Conservation (phyloP, 2,888 invertebrate genomes). For the Acleris cristana region DNA sequence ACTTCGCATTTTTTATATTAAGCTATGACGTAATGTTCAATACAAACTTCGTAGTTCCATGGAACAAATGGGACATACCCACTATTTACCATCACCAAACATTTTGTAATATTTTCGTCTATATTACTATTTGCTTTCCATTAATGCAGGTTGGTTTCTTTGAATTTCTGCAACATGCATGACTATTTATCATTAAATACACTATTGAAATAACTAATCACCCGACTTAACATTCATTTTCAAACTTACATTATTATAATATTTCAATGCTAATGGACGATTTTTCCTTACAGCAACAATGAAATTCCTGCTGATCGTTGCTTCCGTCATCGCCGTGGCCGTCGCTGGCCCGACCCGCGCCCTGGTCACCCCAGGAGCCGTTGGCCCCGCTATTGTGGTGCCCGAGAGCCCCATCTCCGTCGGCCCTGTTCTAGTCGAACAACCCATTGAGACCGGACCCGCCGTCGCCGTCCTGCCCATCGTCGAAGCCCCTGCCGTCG, state of each 20-base stretch:
- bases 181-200: too few relatives aligned
- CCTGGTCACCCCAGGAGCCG: constrained; percentile 41
- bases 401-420: constrained; percentile 33
- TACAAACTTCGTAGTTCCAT: too few relatives aligned
- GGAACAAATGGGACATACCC: too few relatives aligned
- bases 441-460: constrained; percentile 21
- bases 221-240: too few relatives aligned
- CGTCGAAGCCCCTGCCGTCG: constrained; percentile 3
- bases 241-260: too few relatives aligned
- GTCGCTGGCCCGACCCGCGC: constrained; percentile 49
- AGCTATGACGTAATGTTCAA: too few relatives aligned
- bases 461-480: constrained; percentile 12
- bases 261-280: neutral
- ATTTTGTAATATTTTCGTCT: neutral
- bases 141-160: too few relatives aligned
- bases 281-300: constrained; percentile 40
- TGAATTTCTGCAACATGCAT: neutral
- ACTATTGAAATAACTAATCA: too few relatives aligned
- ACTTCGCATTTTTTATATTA: too few relatives aligned
- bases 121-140: neutral
- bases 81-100: neutral
- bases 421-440: constrained; percentile 16
- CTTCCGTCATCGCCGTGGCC: constrained; percentile 52
- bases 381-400: constrained; percentile 40
- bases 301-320: constrained; percentile 54